Evolutionary conservation across 2,113 vertebrate species (phyloP).

Genomic region (Pelecanus crispus): DNA sequence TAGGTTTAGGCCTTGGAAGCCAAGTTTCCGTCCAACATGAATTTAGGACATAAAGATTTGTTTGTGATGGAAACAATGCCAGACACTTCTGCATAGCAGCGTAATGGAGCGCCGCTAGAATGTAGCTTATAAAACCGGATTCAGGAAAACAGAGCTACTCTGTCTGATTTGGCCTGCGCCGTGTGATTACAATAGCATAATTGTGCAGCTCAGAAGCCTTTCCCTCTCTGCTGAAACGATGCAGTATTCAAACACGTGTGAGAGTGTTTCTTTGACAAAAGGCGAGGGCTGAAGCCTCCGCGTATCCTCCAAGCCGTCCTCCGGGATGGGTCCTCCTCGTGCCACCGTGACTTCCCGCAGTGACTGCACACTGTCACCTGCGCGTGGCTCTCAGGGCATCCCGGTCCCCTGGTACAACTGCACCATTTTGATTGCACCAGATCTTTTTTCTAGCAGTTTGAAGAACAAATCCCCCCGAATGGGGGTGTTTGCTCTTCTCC

Average conservation of each 20-base stretch:
- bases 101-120: conserved; percentile 23
- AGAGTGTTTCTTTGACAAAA: neutral
- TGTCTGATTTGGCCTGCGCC: conserved; percentile 23
- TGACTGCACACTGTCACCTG: neutral
- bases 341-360: rapidly evolving
- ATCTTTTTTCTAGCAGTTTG: neutral
- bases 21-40: conserved; percentile 52
- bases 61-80: conserved; percentile 65
- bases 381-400: neutral
- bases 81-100: conserved; percentile 57
- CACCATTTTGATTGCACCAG: neutral
- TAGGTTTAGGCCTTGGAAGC: conserved; percentile 42
- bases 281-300: neutral
- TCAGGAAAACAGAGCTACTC: conserved; percentile 53
- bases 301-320: neutral
- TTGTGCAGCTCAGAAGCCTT: conserved; percentile 51
- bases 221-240: conserved; percentile 10
- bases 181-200: conserved; percentile 48
- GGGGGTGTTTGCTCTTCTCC: neutral
- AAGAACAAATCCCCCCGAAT: neutral
- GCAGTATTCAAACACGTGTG: conserved; percentile 51
- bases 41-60: conserved; percentile 64
- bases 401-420: neutral
- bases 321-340: neutral
- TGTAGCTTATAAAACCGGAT: conserved; percentile 55